Base-by-base conservation (phyloP, 2,113 vertebrate genomes). In the Xenotilapia caudafasciata region DNA sequence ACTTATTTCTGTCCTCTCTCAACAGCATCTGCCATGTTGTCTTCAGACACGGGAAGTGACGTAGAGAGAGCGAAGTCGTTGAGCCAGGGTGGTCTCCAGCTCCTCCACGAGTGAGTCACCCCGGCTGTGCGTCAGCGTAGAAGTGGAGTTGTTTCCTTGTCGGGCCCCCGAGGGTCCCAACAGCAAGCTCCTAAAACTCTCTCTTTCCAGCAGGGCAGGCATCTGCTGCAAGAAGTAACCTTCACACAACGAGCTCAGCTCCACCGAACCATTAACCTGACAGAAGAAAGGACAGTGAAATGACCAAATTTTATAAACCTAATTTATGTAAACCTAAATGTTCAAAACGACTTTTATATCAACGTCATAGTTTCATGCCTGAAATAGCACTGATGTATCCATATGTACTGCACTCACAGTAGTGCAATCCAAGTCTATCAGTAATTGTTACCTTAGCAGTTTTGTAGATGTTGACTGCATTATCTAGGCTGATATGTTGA, bases 201-300 rank as follows among this genome's bases (percentile, higher is more conserved):
- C 99, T 87, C 95, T 97, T 79, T 98, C 97, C 54, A 99, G 93
- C 15, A 99, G 95, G 2, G 95, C 93, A 35, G 95, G 96, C 98
- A 99, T 98, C 93, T 98, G 97, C 94, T 98, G 97, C 85, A 99
- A 96, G 96, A 99, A 99, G 97, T 97, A 99, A 84, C 97, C 97
- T 80, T 99, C 98, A 1, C 98, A 99, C 90, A 98, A 97, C 0
- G 97, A 95, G 83, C 96, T 96, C n/a, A 99, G 96, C 80, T 99
- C 98, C 0, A 95, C 93, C 0, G 97, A 97, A 0, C 96, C 97
- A 88, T 98, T 97, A 23, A 96, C 97, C 98, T 99, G 93, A 38
- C 53, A 6, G 5, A 40, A 58, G 12, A 87, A 40, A 84, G 15
- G 49, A 60, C 4, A 6, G 10, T n/a, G 6, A 5, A 26, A 38